Evolutionary conservation across 2,113 vertebrate species (phyloP).

Genomic region (Rhabdomys dilectus): DNA sequence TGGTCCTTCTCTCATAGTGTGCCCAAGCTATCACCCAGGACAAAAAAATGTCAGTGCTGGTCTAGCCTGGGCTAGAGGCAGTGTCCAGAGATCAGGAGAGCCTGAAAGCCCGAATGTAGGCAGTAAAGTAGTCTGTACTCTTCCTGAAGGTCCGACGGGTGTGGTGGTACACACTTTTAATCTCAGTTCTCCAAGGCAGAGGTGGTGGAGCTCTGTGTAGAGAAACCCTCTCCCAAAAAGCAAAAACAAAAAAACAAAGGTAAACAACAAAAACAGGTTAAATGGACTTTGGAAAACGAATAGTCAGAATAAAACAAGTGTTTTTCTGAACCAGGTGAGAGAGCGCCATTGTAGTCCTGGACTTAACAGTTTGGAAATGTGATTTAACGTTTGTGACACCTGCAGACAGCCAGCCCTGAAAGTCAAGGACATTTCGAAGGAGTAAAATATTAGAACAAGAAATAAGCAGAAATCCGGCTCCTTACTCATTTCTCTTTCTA

Average conservation of each 20-base stretch:
- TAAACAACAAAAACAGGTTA: background rate
- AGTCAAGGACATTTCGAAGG: background rate
- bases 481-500: constrained; percentile 43
- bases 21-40: background rate
- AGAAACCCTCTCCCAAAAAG: background rate
- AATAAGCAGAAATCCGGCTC: background rate
- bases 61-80: background rate
- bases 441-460: background rate
- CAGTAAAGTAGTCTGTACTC: background rate
- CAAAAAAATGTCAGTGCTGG: background rate
- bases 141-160: background rate
- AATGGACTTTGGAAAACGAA: background rate
- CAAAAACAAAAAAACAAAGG: background rate
- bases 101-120: background rate
- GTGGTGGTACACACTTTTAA: background rate
- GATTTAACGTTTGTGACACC: background rate
- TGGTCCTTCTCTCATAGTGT: background rate
- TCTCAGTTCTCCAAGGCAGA: background rate
- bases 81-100: background rate
- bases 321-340: constrained; percentile 16
- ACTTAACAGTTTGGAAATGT: too few relatives aligned
- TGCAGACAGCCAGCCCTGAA: background rate
- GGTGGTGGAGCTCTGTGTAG: too few relatives aligned
- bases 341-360: background rate
- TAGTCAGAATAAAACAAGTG: background rate